Percentiles rank a stretch among this genome's conserved stretches.
Conservation (phyloP, 2,113 vertebrate species). For the Anolis sagrei region DNA sequence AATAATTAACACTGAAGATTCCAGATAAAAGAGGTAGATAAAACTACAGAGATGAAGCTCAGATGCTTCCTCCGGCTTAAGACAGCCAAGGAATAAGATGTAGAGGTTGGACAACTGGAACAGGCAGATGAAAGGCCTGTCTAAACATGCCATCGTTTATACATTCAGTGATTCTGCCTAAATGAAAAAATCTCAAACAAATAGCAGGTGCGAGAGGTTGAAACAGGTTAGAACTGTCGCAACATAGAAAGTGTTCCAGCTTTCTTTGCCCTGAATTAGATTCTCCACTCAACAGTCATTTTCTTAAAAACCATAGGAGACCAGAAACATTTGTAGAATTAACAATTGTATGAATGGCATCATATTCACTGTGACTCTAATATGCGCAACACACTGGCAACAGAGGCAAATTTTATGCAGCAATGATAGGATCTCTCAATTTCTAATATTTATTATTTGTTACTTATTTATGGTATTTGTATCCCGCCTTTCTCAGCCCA, state of each 20-base stretch:
- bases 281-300: background rate
- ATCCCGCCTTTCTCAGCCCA: too few species aligned
- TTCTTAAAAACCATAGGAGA: background rate
- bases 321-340: background rate
- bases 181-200: too few species aligned
- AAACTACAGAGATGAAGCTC: background rate
- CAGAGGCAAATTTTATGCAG: background rate
- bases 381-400: background rate
- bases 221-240: background rate
- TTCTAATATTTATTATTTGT: too few species aligned
- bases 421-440: background rate
- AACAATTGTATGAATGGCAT: background rate
- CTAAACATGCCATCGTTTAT: background rate
- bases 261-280: background rate
- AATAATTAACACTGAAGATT: slow-evolving; percentile 2
- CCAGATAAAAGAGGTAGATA: background rate
- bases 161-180: background rate
- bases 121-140: background rate
- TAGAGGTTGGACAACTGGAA: background rate
- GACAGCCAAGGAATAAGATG: background rate
- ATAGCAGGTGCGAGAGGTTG: background rate
- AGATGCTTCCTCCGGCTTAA: background rate
- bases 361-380: background rate
- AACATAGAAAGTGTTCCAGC: background rate
- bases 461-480: too few species aligned